These are phyloP conservation scores for Vulpes vulpes DNA, from an alignment of 2,113 vertebrate species.

Conservation along the genomic window DNA sequence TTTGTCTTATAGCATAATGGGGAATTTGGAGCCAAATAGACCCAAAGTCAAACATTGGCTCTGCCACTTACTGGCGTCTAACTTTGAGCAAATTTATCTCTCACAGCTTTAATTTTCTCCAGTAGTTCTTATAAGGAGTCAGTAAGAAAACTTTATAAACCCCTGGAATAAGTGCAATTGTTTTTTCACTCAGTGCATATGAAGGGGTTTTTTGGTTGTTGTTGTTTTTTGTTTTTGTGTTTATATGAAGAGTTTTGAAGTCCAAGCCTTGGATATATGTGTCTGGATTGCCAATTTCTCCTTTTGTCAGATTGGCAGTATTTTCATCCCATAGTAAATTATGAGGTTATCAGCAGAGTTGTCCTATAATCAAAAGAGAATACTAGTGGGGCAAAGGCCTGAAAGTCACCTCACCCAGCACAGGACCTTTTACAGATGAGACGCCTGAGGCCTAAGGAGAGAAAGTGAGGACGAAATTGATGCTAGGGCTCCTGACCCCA, in stretches of 20 bases:
- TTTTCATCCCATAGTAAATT: background rate
- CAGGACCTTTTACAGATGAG: background rate
- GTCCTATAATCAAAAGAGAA: background rate
- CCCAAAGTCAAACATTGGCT: background rate
- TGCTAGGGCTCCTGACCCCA: no score
- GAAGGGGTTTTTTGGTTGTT: background rate
- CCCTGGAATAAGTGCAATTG: background rate
- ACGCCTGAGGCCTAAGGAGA: background rate
- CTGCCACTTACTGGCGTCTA: background rate
- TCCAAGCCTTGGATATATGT: background rate
- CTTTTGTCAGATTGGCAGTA: background rate
- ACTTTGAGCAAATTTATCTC: background rate
- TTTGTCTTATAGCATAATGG: background rate
- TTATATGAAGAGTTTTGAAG: background rate
- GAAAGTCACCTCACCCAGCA: no score
- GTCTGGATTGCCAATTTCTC: background rate
- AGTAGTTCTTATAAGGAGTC: background rate
- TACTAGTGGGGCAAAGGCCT: background rate
- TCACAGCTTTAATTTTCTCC: background rate
- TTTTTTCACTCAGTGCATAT: background rate
- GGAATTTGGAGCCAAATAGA: background rate
- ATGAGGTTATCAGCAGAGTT: background rate
- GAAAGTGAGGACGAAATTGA: background rate
- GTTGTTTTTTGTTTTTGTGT: no score
- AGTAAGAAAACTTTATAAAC: background rate